phyloP scores from a whole-genome alignment of 2,113 vertebrate species.

The Gnathonemus longibarbis region DNA sequence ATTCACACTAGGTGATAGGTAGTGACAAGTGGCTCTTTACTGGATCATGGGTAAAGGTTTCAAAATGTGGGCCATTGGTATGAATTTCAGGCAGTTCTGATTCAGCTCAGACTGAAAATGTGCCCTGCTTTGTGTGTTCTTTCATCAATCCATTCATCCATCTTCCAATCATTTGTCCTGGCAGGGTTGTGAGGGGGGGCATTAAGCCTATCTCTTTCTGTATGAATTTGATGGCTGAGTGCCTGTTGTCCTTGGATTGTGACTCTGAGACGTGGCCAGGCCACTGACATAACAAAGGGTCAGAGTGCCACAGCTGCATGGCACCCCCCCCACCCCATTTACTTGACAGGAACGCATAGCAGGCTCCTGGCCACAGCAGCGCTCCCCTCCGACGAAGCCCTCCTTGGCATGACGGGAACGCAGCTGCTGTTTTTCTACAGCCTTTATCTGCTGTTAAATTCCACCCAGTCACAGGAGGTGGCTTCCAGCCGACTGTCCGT shows the following conservation, averaged over 20 bases:
- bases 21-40: neutral
- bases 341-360: conserved; percentile 19
- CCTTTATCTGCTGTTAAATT: conserved; percentile 38
- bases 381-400: conserved; percentile 10
- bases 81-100: neutral
- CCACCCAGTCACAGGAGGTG: conserved; percentile 23
- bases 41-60: neutral
- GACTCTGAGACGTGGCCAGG: neutral
- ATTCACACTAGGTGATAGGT: neutral
- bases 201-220: neutral
- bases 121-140: neutral
- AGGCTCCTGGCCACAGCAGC: conserved; percentile 28
- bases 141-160: neutral
- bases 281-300: neutral
- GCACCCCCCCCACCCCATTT: neutral
- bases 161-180: neutral
- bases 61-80: neutral
- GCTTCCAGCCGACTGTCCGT: conserved; percentile 14
- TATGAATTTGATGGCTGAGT: neutral
- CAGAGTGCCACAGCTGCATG: neutral
- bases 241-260: neutral
- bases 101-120: neutral
- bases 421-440: conserved; percentile 52
- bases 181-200: neutral
- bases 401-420: neutral